These are phyloP conservation scores for Oreochromis mossambicus DNA, from an alignment of 2,797 vertebrate species.

Conservation along the genomic window DNA sequence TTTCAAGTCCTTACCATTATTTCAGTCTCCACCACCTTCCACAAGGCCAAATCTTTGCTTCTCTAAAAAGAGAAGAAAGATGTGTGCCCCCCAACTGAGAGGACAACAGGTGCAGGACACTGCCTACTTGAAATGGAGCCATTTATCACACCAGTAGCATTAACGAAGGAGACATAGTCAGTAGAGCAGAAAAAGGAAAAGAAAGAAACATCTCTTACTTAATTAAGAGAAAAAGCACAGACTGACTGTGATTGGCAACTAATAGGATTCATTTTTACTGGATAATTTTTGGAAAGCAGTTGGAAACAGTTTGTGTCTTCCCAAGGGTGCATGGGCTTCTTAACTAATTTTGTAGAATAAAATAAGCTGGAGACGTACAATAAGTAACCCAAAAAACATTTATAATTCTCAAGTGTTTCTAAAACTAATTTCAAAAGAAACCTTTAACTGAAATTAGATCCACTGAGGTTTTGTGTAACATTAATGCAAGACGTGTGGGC, in stretches of 20 bases:
- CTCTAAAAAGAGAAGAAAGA: neutral
- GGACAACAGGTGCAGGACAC: constrained; percentile 45
- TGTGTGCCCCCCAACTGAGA: neutral
- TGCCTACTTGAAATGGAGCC: constrained; percentile 28
- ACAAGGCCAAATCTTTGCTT: constrained; percentile 17
- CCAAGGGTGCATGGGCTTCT: neutral
- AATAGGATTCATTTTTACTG: constrained; percentile 24
- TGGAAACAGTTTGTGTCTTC: neutral
- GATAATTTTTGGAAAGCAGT: neutral
- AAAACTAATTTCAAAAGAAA: neutral
- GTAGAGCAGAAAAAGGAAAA: neutral
- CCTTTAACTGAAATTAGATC: neutral
- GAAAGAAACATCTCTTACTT: constrained; percentile 27
- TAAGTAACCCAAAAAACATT: neutral
- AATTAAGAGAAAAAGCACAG: constrained; percentile 41
- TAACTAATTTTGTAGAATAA: constrained; percentile 8
- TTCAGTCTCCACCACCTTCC: neutral
- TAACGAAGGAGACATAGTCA: constrained; percentile 39
- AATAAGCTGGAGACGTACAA: neutral
- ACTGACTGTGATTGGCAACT: constrained; percentile 23
- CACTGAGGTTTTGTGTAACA: neutral
- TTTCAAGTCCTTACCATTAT: constrained; percentile 12
- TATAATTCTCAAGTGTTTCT: neutral
- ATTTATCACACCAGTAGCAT: constrained; percentile 47
- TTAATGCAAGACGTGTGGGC: constrained; percentile 18